Base-by-base conservation (phyloP, 2,113 vertebrate genomes). In the Brevimyrus niger region DNA sequence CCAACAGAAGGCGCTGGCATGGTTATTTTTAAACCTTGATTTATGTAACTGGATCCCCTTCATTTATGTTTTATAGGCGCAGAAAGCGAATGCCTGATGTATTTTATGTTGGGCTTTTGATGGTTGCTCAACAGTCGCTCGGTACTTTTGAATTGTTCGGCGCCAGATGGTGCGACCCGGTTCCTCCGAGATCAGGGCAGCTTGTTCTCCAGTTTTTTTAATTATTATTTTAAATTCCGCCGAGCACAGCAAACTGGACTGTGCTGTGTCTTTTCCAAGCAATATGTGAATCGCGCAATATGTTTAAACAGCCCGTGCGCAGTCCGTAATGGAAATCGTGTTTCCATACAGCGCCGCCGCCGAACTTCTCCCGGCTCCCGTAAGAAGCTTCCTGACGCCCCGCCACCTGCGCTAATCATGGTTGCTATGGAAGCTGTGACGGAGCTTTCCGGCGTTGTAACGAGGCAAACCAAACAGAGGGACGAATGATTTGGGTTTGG, bases 11-110 rank as follows among this genome's bases (percentile, higher is more conserved):
- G 69, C 91, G 88, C 92, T 93, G 91, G 91, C 91, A 93, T 93
- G 92, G 92, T 93, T 92, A 91, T 92, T 90, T 91, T 92, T 88
- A 90, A 87, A 90, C 86, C 76, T 92, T 94, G 94, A 95, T 94
- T 91, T 91, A 94, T 94, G 90, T 90, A 93, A 92, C 92, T 90
- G 86, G 87, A 94, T 92, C 92, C 91, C 82, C 90, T 89, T 85
- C 90, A 91, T 90, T 93, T 91, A 92, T 94, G 92, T 90, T 91
- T 87, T 92, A 89, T 91, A 48, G 58, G 53, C 53, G 89, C 88
- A 87, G 90, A 90, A 93, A 91, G 91, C 91, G 93, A 93, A 94
- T 92, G 89, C 92, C 91, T 92, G 92, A 92, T 92, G 90, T 92
- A 90, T 94, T 93, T 94, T 88, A 69, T 46, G 53, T 61, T 87